Percentiles rank a stretch among this genome's conserved stretches.
These are phyloP conservation scores for Anhinga anhinga DNA, from an alignment of 2,113 vertebrate genomes.

Conservation along the genomic window DNA sequence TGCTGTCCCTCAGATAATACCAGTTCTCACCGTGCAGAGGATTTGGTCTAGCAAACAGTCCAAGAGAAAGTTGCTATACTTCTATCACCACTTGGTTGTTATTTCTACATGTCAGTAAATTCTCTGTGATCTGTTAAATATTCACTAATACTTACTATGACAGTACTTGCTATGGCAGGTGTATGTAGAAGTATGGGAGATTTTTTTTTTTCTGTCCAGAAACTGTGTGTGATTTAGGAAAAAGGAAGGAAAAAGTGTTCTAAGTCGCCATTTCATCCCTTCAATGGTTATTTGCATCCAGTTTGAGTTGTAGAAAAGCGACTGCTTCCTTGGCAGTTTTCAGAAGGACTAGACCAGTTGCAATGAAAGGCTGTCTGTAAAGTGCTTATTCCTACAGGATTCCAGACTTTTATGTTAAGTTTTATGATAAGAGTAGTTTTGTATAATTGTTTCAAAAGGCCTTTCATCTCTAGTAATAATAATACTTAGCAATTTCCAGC, in stretches of 20 bases:
- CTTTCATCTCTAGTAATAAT: not conserved
- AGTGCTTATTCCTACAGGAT: not conserved
- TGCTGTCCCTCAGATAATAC: not conserved
- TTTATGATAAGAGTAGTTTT: not conserved
- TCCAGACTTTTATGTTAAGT: not conserved
- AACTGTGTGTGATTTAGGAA: not conserved
- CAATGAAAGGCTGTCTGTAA: not conserved
- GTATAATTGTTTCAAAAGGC: not conserved
- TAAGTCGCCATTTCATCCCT: not conserved
- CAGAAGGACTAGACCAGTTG: not conserved
- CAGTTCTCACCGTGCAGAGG: not conserved
- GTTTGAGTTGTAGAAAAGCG: not conserved
- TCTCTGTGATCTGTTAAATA: not conserved
- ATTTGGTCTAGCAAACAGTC: not conserved
- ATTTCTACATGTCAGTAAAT: not conserved
- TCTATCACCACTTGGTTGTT: not conserved
- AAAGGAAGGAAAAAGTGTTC: not conserved
- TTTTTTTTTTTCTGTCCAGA: not conserved
- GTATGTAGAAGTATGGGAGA: not conserved
- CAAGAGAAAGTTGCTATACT: not conserved
- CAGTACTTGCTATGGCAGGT: not conserved
- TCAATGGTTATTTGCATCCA: not conserved
- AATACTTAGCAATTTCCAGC: not conserved
- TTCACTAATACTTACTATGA: not conserved
- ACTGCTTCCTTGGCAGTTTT: not conserved